These are phyloP conservation scores for Eupithecia insigniata DNA, from an alignment of 2,888 invertebrate species.

Conservation along the genomic window DNA sequence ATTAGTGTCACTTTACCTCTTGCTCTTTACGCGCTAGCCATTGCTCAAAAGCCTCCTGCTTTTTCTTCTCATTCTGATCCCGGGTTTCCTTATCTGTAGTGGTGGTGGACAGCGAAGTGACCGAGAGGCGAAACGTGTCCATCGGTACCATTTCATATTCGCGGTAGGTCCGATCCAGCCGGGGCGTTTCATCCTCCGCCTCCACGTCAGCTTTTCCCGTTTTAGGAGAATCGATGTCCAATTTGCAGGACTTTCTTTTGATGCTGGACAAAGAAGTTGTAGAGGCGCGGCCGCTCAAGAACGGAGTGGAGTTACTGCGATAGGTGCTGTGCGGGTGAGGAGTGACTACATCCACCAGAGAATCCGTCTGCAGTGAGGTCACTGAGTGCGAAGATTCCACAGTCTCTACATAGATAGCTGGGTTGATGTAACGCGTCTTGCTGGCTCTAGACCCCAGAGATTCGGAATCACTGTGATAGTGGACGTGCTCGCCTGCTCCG, in stretches of 20 bases:
- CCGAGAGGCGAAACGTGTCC: conserved; percentile 77
- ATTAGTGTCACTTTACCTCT: conserved; percentile 56
- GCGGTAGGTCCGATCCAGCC: conserved; percentile 67
- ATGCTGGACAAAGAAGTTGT: conserved; percentile 67
- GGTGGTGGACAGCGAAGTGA: conserved; percentile 74
- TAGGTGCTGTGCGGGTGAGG: conserved; percentile 77
- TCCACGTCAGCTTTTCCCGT: conserved; percentile 35
- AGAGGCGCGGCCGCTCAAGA: conserved; percentile 70
- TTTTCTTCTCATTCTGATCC: conserved; percentile 72
- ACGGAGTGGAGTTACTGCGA: conserved; percentile 76
- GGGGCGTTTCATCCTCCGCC: conserved; percentile 62
- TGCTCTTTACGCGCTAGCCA: conserved; percentile 77
- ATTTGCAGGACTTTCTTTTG: conserved; percentile 72
- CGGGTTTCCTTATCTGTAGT: conserved; percentile 76
- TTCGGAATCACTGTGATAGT: conserved; percentile 76
- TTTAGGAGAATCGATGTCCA: conserved; percentile 48
- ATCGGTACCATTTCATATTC: conserved; percentile 62
- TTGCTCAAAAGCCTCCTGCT: conserved; percentile 71
- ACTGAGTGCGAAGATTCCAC: conserved; percentile 73
- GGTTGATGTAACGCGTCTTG: conserved; percentile 83
- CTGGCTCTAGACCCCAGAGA: conserved; percentile 70
- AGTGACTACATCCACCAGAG: conserved; percentile 68
- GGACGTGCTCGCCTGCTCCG: conserved; percentile 75
- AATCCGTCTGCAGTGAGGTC: conserved; percentile 70
- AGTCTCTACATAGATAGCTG: conserved; percentile 85